These are phyloP conservation scores for Tuberolachnus salignus DNA, from an alignment of 2,888 invertebrate genomes.

Conservation along the genomic window DNA sequence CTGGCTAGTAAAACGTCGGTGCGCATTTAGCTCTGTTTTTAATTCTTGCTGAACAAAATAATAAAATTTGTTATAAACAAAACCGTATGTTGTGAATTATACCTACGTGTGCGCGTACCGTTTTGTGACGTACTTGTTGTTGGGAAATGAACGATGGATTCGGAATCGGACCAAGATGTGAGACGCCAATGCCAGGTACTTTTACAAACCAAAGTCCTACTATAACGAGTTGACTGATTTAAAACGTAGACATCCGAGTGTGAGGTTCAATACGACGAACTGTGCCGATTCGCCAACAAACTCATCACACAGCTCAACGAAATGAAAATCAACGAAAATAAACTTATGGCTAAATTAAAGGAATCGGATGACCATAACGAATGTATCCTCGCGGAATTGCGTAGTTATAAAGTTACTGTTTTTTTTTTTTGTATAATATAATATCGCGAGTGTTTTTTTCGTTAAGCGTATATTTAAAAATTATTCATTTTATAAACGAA, in stretches of 20 bases:
- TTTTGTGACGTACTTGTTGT: too few species aligned
- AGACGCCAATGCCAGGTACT: background rate
- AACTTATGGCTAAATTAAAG: background rate
- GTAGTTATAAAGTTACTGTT: background rate
- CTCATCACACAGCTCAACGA: background rate
- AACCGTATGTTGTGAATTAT: too few species aligned
- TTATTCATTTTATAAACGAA: too few species aligned
- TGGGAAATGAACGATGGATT: background rate
- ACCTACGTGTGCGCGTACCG: too few species aligned
- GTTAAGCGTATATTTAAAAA: too few species aligned
- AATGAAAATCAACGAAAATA: background rate
- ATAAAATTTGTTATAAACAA: too few species aligned
- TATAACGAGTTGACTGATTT: background rate
- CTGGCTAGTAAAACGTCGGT: too few species aligned
- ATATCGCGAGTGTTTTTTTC: too few species aligned
- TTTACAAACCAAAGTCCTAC: background rate
- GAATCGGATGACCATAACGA: background rate
- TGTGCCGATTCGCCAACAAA: background rate
- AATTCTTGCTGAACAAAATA: too few species aligned
- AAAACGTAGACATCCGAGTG: background rate
- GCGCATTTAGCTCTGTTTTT: too few species aligned
- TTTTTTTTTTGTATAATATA: too few species aligned
- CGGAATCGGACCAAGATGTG: constrained; percentile 1
- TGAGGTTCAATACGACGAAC: background rate
- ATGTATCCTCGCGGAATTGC: background rate